Evolutionary conservation across 1,140 invertebrate genomes (phyloP).

Genomic region (Zaprionus inermis): DNA sequence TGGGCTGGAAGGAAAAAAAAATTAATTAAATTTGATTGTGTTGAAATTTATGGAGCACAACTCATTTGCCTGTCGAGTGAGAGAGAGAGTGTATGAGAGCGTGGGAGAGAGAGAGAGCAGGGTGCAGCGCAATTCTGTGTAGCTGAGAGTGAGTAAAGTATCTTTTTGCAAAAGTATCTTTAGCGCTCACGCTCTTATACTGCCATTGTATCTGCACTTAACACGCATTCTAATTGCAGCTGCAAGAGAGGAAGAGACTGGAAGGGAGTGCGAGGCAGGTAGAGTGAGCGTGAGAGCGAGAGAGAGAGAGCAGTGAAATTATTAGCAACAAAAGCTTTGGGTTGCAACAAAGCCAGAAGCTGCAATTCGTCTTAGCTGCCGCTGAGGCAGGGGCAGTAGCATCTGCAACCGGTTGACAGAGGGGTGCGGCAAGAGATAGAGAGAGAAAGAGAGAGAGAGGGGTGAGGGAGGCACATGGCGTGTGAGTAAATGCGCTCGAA

Average conservation of each 20-base stretch:
- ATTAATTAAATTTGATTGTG: constrained; percentile 82
- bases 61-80: constrained; percentile 14
- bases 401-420: neutral
- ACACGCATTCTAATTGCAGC: constrained; percentile 81
- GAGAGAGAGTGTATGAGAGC: too few species aligned
- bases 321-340: constrained; percentile 78
- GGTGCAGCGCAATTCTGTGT: constrained; percentile 35
- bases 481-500: constrained; percentile 78
- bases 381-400: neutral
- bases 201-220: constrained; percentile 70
- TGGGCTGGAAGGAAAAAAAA: constrained; percentile 46
- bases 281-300: neutral
- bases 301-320: constrained; percentile 75
- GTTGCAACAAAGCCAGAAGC: constrained; percentile 59
- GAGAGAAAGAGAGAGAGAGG: neutral
- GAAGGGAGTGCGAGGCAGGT: neutral
- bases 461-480: constrained; percentile 50
- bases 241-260: constrained; percentile 39
- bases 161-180: constrained; percentile 46
- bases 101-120: constrained; percentile 4
- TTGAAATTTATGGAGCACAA: constrained; percentile 59
- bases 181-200: constrained; percentile 41
- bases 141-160: constrained; percentile 11
- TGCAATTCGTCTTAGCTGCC: constrained; percentile 64
- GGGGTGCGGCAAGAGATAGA: constrained; percentile 31